phyloP scores from a whole-genome alignment of 2,888 invertebrate genomes.

The Mimas tiliae region DNA sequence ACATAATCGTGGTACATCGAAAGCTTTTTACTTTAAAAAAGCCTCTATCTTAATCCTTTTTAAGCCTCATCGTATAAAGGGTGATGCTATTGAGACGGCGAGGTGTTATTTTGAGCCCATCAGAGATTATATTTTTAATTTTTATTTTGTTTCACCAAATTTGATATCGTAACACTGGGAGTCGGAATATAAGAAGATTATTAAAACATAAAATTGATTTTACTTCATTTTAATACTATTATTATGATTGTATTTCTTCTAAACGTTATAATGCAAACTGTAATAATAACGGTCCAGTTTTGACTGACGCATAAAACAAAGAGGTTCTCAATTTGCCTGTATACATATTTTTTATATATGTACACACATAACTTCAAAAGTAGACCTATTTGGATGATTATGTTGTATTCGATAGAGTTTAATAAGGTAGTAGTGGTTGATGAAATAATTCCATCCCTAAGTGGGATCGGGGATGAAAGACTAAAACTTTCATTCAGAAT shows the following conservation, averaged over 20 bases:
- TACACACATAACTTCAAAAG: too few species aligned
- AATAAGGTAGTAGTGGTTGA: too few species aligned
- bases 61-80: constrained; percentile 74
- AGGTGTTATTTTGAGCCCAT: constrained; percentile 78
- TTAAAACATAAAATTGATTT: constrained; percentile 11
- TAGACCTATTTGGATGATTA: too few species aligned
- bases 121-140: constrained; percentile 66
- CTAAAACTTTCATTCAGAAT: too few species aligned
- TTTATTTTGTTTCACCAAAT: constrained; percentile 39
- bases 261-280: too few species aligned
- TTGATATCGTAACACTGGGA: constrained; percentile 72
- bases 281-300: too few species aligned
- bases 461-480: too few species aligned
- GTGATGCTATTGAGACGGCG: constrained; percentile 68
- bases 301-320: too few species aligned
- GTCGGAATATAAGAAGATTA: constrained; percentile 65
- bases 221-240: not conserved
- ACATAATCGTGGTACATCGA: constrained; percentile 69
- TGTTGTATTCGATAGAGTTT: too few species aligned
- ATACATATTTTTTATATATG: too few species aligned
- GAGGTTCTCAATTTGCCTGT: too few species aligned
- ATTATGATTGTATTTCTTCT: not conserved
- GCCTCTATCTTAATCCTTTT: constrained; percentile 81
- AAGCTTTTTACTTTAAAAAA: constrained; percentile 80
- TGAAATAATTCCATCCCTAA: too few species aligned